Evolutionary conservation across 92 coral and sea anemone genomes (phyloP).

Genomic region (Paramuricea clavata): DNA sequence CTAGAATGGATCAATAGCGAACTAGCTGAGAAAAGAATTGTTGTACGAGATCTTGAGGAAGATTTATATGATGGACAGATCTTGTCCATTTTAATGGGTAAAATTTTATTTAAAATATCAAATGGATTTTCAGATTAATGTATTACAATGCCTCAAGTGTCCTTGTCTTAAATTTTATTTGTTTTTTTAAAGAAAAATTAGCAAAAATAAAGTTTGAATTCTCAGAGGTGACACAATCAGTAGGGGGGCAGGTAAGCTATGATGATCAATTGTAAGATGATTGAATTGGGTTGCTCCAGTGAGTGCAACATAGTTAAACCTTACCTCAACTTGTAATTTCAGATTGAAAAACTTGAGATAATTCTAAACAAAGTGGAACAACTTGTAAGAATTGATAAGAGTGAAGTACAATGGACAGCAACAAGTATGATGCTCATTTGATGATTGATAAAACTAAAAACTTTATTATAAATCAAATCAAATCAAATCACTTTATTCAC

Average conservation of each 20-base stretch:
- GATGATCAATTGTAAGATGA: too few species aligned
- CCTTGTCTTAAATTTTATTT: too few species aligned
- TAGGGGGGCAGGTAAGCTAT: slow-evolving; percentile 86
- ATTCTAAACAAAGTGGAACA: slow-evolving; percentile 84
- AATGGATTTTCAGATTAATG: too few species aligned
- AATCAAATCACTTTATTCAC: too few species aligned
- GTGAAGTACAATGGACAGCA: slow-evolving; percentile 92
- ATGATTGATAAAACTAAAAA: too few species aligned
- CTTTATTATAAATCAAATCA: too few species aligned
- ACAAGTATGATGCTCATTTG: slow-evolving; percentile 67
- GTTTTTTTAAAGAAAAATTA: slow-evolving; percentile 76
- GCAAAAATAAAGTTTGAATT: slow-evolving; percentile 88
- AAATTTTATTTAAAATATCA: too few species aligned
- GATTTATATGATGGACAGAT: slow-evolving; percentile 99
- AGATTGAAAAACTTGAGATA: slow-evolving; percentile 90
- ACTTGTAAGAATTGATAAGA: slow-evolving; percentile 75
- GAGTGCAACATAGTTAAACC: too few species aligned
- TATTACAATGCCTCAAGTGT: too few species aligned
- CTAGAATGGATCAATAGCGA: slow-evolving; percentile 98
- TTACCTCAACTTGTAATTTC: not conserved
- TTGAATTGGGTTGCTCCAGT: too few species aligned
- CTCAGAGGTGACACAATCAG: slow-evolving; percentile 95
- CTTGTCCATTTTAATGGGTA: slow-evolving; percentile 93
- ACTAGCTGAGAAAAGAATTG: slow-evolving; percentile 89
- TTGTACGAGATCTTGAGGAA: slow-evolving; percentile 88